These are phyloP conservation scores for Polietes domitor DNA, from an alignment of 2,888 invertebrate species.

Conservation along the genomic window DNA sequence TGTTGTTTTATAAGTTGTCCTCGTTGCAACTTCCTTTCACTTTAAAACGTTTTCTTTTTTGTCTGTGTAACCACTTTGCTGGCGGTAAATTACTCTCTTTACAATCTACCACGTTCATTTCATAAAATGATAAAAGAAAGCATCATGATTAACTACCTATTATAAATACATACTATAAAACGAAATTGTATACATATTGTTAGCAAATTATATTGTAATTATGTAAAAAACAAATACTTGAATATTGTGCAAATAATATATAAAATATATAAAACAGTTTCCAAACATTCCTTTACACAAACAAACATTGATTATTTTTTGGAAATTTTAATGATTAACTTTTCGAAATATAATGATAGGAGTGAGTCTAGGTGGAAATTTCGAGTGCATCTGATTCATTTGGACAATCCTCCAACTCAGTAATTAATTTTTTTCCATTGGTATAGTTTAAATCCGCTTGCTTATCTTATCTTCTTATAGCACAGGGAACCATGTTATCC, in stretches of 20 bases:
- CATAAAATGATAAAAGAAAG: slow-evolving; percentile 30
- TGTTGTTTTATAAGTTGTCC: slow-evolving; percentile 50
- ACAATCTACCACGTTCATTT: slow-evolving; percentile 22
- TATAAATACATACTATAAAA: slow-evolving; percentile 58
- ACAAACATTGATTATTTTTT: neutral
- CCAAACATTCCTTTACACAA: slow-evolving; percentile 72
- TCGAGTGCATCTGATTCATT: too few relatives aligned
- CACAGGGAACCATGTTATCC: too few relatives aligned
- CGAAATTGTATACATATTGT: slow-evolving; percentile 67
- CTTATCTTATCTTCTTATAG: too few relatives aligned
- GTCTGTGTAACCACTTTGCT: slow-evolving; percentile 12
- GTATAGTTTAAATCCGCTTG: too few relatives aligned
- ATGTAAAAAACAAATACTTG: slow-evolving; percentile 57
- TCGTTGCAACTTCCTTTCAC: slow-evolving; percentile 17
- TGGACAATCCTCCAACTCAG: too few relatives aligned
- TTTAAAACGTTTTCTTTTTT: neutral
- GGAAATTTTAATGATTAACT: neutral
- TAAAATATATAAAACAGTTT: slow-evolving; percentile 69
- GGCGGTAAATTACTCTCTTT: slow-evolving; percentile 33
- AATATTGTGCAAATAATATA: slow-evolving; percentile 68
- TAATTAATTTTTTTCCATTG: too few relatives aligned
- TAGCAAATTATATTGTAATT: slow-evolving; percentile 67
- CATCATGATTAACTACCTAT: slow-evolving; percentile 34
- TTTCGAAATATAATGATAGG: too few relatives aligned
- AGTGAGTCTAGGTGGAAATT: too few relatives aligned